Base-by-base conservation (phyloP, 1,140 invertebrate species). In the Stegodyphus mimosarum region DNA sequence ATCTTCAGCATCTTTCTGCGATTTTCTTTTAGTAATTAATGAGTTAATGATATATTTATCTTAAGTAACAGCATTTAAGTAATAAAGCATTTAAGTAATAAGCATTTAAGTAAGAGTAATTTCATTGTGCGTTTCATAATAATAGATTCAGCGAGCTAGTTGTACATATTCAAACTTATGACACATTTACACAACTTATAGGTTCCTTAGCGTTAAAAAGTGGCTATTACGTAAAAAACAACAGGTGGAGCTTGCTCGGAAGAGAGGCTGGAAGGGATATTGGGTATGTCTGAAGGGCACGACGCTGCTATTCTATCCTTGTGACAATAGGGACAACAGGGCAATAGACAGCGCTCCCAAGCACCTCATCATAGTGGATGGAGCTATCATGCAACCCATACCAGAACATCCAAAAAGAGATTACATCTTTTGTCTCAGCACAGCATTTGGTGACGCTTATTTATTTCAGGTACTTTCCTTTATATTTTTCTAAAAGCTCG, bases 271-370 rank as follows among this genome's bases (percentile, higher is more conserved):
- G 98, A 98, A 98, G 91, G 96, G 96, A 72, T 99, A 99, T 91
- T 99, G 97, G 97, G 97, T 99, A 11, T 98, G 97, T 91, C 92
- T 99, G 76, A 99, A 99, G 90, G 98, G 98, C 81, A 99, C 97
- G 13, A 98, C 97, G 18, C 92, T 99, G 33, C 93, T 99, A 48
- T 99, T 99, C 91, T 99, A 98, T 91, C 96, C 97, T 4, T 98
- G 97, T 90, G 88, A 87, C 78, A 86, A 75, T 55, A 53, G 74
- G 55, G 87, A 84, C 17, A 85, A 78, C 67, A 88, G 90, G 63
- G 95, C 95, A 10, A 96, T 97, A 50, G 97, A 98, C 90, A 95
- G 96, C 33, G 95, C 96, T 15, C 96, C 96, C 18, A 97, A 97
- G 90, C 96, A 98, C 92, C 93, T 98, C 88, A 98, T 98, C 91